Evolutionary conservation across 1,140 invertebrate species (phyloP), one percentile per base, ranked within the genome.

Genomic region (Ips typographus): DNA sequence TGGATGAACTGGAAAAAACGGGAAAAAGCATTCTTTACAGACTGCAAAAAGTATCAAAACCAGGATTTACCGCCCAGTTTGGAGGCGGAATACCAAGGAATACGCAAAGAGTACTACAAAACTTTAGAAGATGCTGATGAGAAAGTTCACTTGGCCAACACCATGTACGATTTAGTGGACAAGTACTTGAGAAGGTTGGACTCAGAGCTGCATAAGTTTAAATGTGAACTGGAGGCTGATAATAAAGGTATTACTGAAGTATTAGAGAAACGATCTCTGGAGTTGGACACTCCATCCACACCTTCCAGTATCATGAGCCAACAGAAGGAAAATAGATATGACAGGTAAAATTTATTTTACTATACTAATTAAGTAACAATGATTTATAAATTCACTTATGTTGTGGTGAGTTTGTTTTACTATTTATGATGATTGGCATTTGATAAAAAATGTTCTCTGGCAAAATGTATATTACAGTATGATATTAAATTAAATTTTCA

Each of bases 161-260:
- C 96, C 82, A 94, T 98, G 85, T 92, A 95, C 80, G 95, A 98
- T 74, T 84, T 98, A 72, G 94, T 98, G 59, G 93, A 97, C 77
- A 88, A 94, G 78, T 98, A 98, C 83, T 84, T 96, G 74, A 84
- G 95, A 69, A 87, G 94, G 81, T 83, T 99, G 55, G 96, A 98
- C 79, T 94, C 94, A 78, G 97, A 99, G 80, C 80, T 98, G 42
- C 90, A 94, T 74, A 98, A 99, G 81, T 99, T 99, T 81, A 98
- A 98, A 84, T 95, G 97, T 87, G 97, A 99, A 83, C 79, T 99
- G 51, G 97, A 99, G 83, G 96, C 96, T 39, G 96, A 98, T 81
- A 95, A 98, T 84, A 94, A 96, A 74, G 97, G 97, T 22, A 98
- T 99, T 53, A 99, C 97, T 6, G 96, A 98, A 84, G 85, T 96